Conservation (phyloP, 2,888 invertebrate genomes). For the Linnaemya tessellans region DNA sequence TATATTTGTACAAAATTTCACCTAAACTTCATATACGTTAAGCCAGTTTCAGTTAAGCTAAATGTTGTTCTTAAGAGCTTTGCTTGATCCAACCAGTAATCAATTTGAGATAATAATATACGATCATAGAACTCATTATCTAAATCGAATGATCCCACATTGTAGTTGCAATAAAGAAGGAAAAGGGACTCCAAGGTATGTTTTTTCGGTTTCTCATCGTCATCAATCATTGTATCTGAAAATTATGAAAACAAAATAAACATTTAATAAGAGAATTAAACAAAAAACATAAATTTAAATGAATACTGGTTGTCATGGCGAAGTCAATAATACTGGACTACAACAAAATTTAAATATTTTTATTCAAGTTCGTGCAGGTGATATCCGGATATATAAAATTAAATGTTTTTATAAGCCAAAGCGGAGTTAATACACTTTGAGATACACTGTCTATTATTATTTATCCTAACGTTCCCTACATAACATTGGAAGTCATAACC, state of each 20-base stretch:
- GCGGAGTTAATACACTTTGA: too few species aligned
- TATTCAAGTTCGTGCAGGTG: too few species aligned
- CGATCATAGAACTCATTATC: slow-evolving; percentile 75
- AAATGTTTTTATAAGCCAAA: too few species aligned
- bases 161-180: slow-evolving; percentile 75
- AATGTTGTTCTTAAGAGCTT: slow-evolving; percentile 74
- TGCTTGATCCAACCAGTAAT: slow-evolving; percentile 76
- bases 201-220: slow-evolving; percentile 74
- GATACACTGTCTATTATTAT: too few species aligned
- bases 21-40: slow-evolving; percentile 77
- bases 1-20: slow-evolving; percentile 33
- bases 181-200: slow-evolving; percentile 76
- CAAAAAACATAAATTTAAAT: background rate
- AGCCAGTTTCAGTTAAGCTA: slow-evolving; percentile 75
- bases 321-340: background rate
- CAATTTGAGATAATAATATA: slow-evolving; percentile 77
- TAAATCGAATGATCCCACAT: slow-evolving; percentile 72
- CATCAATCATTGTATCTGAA: slow-evolving; percentile 71
- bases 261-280: background rate
- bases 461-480: too few species aligned
- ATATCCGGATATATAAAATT: too few species aligned
- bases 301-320: slow-evolving; percentile 23
- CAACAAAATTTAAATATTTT: too few species aligned
- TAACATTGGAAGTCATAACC: too few species aligned
- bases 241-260: background rate